Evolutionary conservation across 1,140 invertebrate genomes (phyloP).

Genomic region (Ephestia elutella): DNA sequence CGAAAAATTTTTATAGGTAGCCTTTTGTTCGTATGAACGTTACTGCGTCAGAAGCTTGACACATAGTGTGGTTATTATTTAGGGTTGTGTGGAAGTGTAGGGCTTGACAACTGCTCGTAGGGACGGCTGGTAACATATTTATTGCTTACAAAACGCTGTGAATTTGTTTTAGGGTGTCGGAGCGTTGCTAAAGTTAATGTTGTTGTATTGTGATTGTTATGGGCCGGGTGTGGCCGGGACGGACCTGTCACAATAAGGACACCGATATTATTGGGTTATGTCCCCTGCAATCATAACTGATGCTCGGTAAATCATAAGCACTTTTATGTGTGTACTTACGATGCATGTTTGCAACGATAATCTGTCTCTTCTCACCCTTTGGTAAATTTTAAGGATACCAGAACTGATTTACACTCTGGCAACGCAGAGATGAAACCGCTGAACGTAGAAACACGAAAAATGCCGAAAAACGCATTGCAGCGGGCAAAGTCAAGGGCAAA

Average conservation of each 20-base stretch:
- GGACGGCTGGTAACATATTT: conserved; percentile 30
- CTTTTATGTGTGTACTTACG: not conserved
- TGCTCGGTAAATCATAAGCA: not conserved
- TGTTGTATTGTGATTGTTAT: conserved; percentile 33
- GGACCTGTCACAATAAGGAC: conserved; percentile 25
- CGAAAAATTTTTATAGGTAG: conserved; percentile 52
- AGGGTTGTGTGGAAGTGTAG: not conserved
- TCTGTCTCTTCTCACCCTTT: not conserved
- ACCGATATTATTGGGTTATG: conserved; percentile 5
- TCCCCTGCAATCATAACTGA: not conserved
- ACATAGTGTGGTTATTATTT: conserved; percentile 32
- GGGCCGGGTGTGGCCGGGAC: conserved; percentile 31
- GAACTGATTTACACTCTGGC: too few species aligned
- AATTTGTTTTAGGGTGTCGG: conserved; percentile 50
- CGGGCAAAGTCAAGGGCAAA: too few species aligned
- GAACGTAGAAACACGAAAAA: too few species aligned
- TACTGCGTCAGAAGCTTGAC: conserved; percentile 22
- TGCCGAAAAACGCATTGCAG: too few species aligned
- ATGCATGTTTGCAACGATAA: not conserved
- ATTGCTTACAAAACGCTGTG: conserved; percentile 35
- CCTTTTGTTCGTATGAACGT: conserved; percentile 29
- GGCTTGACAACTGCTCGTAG: conserved; percentile 12
- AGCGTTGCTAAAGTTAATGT: conserved; percentile 37
- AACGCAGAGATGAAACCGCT: too few species aligned
- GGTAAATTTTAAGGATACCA: too few species aligned